Evolutionary conservation across 2,113 vertebrate genomes (phyloP), one percentile per base, ranked within the genome.

Genomic region (Phaetusa simplex): DNA sequence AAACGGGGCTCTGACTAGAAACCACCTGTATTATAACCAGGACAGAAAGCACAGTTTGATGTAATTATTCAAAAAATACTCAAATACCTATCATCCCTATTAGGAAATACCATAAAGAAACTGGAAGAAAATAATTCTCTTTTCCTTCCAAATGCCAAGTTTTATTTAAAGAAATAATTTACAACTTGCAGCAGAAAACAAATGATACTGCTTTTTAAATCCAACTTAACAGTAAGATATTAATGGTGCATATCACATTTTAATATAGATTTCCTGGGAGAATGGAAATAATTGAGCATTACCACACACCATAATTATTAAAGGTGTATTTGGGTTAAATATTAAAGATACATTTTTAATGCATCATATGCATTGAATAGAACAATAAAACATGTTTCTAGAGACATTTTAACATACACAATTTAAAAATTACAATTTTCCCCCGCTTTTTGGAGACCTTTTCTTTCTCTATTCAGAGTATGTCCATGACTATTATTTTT

Each of bases 91-190:
- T 34, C 38, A 83, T 16, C 15, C 23, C 5, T 17, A 69, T 8
- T 9, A 82, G 16, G 55, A 87, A 73, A 53, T 26, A 61, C 16
- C 9, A 5, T 36, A 73, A 71, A 86, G 27, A 38, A 82, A 80
- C 29, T 12, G 5, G n/a, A 83, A 88, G 20, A 7, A 66, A 50
- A 55, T 15, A 53, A 56, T 61, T 56, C 4, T 67, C 7, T 76
- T 82, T 73, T 90, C 45, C 38, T 14, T 88, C 24, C 38, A 84
- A 91, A 47, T 18, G 17, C 2, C 58, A 32, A 2, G 30, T 43
- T 84, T 95, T 76, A 65, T 70, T 86, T 66, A 55, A 47, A 70
- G 26, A 91, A 92, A 49, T 22, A 66, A 62, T 20, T 77, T 70
- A 70, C 4, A 66, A 12, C 56, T 84, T 91, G 13, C 9, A 43